phyloP scores from a whole-genome alignment of 2,797 vertebrate species.

The Triplophysa yarkandensis region DNA sequence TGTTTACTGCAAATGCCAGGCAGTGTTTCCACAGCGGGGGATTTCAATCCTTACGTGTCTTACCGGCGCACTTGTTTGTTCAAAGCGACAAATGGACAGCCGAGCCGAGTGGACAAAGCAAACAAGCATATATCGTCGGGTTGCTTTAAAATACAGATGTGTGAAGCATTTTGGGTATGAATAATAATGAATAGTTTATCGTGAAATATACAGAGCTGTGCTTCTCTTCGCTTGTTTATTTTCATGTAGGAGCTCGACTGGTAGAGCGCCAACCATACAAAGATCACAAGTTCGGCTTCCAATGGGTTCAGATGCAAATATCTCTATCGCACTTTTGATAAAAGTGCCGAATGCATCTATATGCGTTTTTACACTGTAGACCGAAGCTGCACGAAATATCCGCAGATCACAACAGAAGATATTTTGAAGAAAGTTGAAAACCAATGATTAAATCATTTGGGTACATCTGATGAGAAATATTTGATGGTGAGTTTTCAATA shows the following conservation, averaged over 20 bases:
- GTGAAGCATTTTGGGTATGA: neutral
- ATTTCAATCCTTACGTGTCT: constrained; percentile 46
- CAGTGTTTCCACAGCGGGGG: constrained; percentile 70
- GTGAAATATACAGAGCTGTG: neutral
- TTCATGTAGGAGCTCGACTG: neutral
- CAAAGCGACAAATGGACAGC: constrained; percentile 17
- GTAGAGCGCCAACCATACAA: neutral
- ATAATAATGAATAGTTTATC: neutral
- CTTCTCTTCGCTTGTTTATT: neutral
- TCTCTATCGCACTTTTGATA: neutral
- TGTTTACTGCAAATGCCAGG: constrained; percentile 70
- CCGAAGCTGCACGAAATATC: too few relatives aligned
- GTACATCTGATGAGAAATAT: too few relatives aligned
- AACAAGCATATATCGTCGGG: constrained; percentile 5
- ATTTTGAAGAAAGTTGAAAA: too few relatives aligned
- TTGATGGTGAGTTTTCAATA: too few relatives aligned
- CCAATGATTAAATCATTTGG: too few relatives aligned
- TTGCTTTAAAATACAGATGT: constrained; percentile 15
- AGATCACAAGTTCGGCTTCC: neutral
- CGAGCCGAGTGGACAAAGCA: constrained; percentile 28
- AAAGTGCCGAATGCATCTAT: neutral
- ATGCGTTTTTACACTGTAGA: neutral
- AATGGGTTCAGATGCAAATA: neutral
- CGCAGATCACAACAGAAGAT: too few relatives aligned
- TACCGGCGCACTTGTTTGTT: constrained; percentile 8